Conservation (phyloP, 2,797 vertebrate species). For the Phaenicophaeus curvirostris region DNA sequence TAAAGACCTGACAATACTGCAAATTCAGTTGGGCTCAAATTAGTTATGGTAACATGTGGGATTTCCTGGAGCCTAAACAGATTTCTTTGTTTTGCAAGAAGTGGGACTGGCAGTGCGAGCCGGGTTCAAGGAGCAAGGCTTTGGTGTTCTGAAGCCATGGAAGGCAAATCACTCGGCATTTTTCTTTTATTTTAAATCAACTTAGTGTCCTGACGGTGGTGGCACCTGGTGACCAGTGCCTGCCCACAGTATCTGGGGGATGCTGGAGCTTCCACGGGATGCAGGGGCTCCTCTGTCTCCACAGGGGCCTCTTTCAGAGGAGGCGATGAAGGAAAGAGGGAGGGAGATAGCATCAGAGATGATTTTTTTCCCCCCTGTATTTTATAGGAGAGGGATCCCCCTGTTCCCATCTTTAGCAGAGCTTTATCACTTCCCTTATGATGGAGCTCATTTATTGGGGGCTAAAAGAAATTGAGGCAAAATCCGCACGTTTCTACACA, state of each 20-base stretch:
- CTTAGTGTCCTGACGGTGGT: background rate
- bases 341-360: background rate
- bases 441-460: background rate
- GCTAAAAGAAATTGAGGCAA: background rate
- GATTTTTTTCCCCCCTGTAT: background rate
- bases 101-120: background rate
- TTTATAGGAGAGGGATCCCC: background rate
- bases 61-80: conserved; percentile 62
- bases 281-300: background rate
- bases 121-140: background rate
- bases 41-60: conserved; percentile 61
- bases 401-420: background rate
- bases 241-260: rapidly evolving
- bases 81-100: conserved; percentile 71
- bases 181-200: background rate
- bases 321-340: background rate
- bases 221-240: background rate
- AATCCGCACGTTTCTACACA: background rate
- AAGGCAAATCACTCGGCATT: background rate
- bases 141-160: background rate
- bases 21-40: conserved; percentile 67
- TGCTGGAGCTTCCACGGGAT: background rate
- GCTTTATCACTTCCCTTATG: background rate
- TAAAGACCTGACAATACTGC: conserved; percentile 67
- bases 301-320: background rate